Evolutionary conservation across 2,113 vertebrate genomes (phyloP).

Genomic region (Propithecus coquereli): DNA sequence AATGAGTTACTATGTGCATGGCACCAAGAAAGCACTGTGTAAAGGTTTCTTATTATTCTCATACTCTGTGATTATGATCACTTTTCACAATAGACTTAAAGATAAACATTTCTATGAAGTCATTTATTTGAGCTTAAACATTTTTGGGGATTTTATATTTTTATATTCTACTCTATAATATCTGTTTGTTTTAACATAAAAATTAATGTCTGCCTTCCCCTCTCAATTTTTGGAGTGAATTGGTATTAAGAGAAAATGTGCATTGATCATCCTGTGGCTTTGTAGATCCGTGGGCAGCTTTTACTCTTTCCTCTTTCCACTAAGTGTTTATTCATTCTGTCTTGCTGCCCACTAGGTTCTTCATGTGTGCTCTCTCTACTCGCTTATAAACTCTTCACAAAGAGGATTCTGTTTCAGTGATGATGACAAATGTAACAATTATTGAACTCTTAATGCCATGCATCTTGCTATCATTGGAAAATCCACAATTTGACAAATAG

Average conservation of each 20-base stretch:
- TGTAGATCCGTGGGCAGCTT: neutral
- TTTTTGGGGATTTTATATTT: neutral
- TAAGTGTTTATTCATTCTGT: neutral
- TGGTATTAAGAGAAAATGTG: neutral
- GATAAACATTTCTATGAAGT: neutral
- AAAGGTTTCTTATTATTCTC: neutral
- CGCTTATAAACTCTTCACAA: neutral
- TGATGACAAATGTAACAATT: neutral
- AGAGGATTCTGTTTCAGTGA: neutral
- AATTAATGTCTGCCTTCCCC: neutral
- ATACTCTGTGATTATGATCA: neutral
- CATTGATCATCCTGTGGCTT: neutral
- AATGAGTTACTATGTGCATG: neutral
- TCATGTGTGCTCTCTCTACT: neutral
- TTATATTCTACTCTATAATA: neutral
- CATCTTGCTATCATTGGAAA: constrained; percentile 6
- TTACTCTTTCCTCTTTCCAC: neutral
- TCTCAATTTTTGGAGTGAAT: neutral
- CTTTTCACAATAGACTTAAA: neutral
- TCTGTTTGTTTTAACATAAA: neutral
- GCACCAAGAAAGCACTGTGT: neutral
- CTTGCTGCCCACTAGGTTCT: neutral
- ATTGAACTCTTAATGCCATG: neutral
- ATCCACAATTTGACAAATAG: neutral
- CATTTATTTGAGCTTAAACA: neutral